Evolutionary conservation across 1,140 invertebrate genomes (phyloP).

Genomic region (Gerris buenoi): DNA sequence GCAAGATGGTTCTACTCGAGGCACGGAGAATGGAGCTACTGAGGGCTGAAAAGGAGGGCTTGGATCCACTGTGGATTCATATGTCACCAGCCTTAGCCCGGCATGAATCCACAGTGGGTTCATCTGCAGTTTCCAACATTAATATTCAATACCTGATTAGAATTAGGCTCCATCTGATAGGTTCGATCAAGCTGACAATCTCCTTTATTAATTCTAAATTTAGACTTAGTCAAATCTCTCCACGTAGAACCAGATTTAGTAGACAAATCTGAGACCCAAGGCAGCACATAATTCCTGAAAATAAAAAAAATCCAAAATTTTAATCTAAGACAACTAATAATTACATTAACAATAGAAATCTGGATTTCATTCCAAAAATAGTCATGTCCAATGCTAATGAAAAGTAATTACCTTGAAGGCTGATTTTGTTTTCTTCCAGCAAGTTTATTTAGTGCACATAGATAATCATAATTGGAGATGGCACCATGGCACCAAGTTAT

Average conservation of each 20-base stretch:
- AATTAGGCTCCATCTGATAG: slow-evolving; percentile 39
- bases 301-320: no score
- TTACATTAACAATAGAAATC: no score
- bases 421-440: slow-evolving; percentile 40
- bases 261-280: slow-evolving; percentile 92
- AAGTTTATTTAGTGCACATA: slow-evolving; percentile 73
- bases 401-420: background rate
- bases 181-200: slow-evolving; percentile 88
- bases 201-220: slow-evolving; percentile 91
- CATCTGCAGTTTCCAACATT: no score
- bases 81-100: no score
- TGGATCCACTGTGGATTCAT: no score
- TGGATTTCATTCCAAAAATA: background rate
- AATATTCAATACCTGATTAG: slow-evolving; percentile 27
- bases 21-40: no score
- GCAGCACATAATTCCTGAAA: slow-evolving; percentile 82
- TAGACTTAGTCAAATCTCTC: slow-evolving; percentile 85
- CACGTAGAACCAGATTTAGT: slow-evolving; percentile 63
- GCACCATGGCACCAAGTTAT: slow-evolving; percentile 63
- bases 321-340: no score
- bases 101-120: no score
- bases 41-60: no score
- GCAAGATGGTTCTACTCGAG: no score
- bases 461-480: slow-evolving; percentile 82
- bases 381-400: background rate